A percentile compares a stretch with the other conserved stretches of the same genome.
Evolutionary conservation across 2,888 invertebrate species (phyloP).

Genomic region (Amiota mariae): DNA sequence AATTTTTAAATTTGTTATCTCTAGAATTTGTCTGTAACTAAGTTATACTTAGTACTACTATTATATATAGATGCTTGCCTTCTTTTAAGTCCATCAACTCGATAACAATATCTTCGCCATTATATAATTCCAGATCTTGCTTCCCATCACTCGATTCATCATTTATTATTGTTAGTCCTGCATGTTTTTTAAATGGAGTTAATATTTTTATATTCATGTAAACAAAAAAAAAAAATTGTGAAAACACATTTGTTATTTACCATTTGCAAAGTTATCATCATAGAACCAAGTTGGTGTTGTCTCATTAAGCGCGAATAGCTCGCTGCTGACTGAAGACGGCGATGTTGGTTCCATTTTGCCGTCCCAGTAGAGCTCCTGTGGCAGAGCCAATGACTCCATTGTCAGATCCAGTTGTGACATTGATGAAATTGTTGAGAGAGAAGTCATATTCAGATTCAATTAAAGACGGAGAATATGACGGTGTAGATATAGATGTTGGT

Average conservation of each 20-base stretch:
- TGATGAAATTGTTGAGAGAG: constrained; percentile 39
- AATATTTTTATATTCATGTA: background rate
- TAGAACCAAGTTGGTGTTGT: constrained; percentile 54
- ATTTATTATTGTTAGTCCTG: constrained; percentile 61
- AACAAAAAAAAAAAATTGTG: background rate
- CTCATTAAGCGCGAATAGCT: constrained; percentile 67
- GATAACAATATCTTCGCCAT: constrained; percentile 65
- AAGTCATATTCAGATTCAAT: constrained; percentile 39
- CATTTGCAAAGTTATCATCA: constrained; percentile 71
- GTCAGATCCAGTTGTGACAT: constrained; percentile 42
- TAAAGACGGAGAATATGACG: constrained; percentile 36
- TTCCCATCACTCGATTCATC: constrained; percentile 33
- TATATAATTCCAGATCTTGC: constrained; percentile 43
- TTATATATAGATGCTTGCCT: constrained; percentile 55
- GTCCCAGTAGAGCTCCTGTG: constrained; percentile 71
- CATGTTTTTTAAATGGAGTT: background rate
- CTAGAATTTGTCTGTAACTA: too few species aligned
- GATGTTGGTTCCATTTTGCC: constrained; percentile 72
- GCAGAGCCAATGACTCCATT: constrained; percentile 72
- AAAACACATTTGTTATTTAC: constrained; percentile 45
- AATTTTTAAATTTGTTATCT: too few species aligned
- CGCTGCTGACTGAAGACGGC: constrained; percentile 62
- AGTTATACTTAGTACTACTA: too few species aligned
- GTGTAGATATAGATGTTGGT: constrained; percentile 46
- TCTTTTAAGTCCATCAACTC: constrained; percentile 66